Percentiles rank a stretch among this genome's conserved stretches.
Conservation (phyloP, 2,888 invertebrate genomes). For the Hecatera dysodea region DNA sequence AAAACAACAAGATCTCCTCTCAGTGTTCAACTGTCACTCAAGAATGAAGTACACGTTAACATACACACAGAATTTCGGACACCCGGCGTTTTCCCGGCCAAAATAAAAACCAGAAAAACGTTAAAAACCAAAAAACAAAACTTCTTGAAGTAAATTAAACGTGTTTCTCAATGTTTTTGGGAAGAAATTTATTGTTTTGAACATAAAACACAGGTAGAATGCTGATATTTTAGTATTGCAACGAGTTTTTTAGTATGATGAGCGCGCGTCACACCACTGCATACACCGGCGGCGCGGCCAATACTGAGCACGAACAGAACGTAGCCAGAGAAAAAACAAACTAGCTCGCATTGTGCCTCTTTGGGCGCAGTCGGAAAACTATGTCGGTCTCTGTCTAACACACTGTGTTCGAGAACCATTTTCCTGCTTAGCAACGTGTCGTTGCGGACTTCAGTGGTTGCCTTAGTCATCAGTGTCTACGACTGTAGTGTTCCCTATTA, state of each 20-base stretch:
- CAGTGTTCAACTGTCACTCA: slow-evolving; percentile 76
- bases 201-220: slow-evolving; percentile 70
- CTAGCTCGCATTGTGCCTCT: slow-evolving; percentile 71
- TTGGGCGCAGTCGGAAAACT: slow-evolving; percentile 82
- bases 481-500: slow-evolving; percentile 65
- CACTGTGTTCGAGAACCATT: slow-evolving; percentile 69
- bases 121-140: slow-evolving; percentile 71
- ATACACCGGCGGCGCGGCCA: slow-evolving; percentile 80
- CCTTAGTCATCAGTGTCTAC: slow-evolving; percentile 72
- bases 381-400: slow-evolving; percentile 74
- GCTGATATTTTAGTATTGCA: slow-evolving; percentile 68
- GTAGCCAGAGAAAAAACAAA: slow-evolving; percentile 78
- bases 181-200: slow-evolving; percentile 49
- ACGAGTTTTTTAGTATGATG: slow-evolving; percentile 69
- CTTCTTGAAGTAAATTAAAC: slow-evolving; percentile 58
- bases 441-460: slow-evolving; percentile 63
- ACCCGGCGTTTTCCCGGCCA: slow-evolving; percentile 86
- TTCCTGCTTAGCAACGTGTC: slow-evolving; percentile 70
- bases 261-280: slow-evolving; percentile 74
- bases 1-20: slow-evolving; percentile 64
- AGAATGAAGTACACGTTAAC: slow-evolving; percentile 75
- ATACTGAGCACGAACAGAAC: slow-evolving; percentile 76
- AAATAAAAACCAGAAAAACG: slow-evolving; percentile 78
- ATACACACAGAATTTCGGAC: slow-evolving; percentile 72
- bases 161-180: slow-evolving; percentile 61